phyloP scores from a whole-genome alignment of 2,888 invertebrate species.

The Nephrotoma guestfalica region DNA sequence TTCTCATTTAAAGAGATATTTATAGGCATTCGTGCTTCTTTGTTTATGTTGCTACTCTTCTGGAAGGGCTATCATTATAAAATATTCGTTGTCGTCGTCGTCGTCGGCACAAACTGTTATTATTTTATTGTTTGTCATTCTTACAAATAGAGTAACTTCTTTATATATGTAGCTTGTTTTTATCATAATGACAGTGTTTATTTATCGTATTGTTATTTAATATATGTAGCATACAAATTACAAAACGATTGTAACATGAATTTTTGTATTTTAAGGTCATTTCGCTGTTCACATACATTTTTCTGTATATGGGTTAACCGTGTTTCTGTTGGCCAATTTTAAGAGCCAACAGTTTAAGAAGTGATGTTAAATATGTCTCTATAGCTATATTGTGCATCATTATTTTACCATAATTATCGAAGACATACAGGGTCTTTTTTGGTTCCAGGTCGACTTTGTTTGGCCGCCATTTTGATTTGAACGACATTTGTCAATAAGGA shows the following conservation, averaged over 20 bases:
- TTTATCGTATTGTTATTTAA: not conserved
- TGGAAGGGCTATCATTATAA: not conserved
- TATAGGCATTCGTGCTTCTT: not conserved
- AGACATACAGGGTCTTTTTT: too few relatives aligned
- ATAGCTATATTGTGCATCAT: too few relatives aligned
- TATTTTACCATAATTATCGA: too few relatives aligned
- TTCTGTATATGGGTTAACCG: too few relatives aligned
- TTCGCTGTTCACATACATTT: not conserved
- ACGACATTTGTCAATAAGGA: too few relatives aligned
- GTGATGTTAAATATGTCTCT: too few relatives aligned
- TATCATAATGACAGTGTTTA: not conserved
- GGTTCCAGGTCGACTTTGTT: too few relatives aligned
- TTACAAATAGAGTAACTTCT: not conserved
- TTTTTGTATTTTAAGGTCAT: not conserved
- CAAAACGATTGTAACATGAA: not conserved
- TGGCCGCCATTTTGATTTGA: too few relatives aligned
- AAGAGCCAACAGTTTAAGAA: too few relatives aligned
- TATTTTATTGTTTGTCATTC: not conserved
- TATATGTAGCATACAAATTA: not conserved
- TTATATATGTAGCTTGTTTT: not conserved
- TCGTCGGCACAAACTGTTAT: not conserved
- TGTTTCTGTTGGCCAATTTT: too few relatives aligned
- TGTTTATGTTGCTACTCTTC: not conserved
- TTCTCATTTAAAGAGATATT: not conserved
- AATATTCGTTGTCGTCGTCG: not conserved